A percentile compares a stretch with the other conserved stretches of the same genome.
Conservation (phyloP, 2,797 vertebrate genomes). For the Gallinago solitaria region DNA sequence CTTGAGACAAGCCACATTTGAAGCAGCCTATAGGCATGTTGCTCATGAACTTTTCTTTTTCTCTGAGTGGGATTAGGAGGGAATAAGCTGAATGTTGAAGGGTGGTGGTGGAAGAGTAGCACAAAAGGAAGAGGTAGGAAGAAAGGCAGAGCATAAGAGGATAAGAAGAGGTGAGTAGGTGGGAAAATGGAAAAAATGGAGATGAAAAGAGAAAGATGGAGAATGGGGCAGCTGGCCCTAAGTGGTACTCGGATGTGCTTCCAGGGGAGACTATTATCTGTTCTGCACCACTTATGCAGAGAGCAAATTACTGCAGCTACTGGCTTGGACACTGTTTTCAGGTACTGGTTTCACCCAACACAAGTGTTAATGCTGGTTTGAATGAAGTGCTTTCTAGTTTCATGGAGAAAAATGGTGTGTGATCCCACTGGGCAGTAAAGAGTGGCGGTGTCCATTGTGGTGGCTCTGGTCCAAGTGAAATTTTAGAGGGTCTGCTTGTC, state of each 20-base stretch:
- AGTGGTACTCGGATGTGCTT: neutral
- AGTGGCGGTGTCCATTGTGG: neutral
- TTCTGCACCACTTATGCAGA: neutral
- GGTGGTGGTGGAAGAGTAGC: neutral
- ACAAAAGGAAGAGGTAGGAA: neutral
- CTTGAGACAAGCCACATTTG: neutral
- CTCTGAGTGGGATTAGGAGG: neutral
- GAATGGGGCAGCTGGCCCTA: neutral
- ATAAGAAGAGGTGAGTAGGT: neutral
- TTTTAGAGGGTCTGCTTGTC: neutral
- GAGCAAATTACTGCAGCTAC: neutral
- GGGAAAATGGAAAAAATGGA: neutral
- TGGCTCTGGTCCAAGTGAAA: neutral
- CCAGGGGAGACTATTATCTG: neutral
- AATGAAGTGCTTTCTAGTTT: neutral
- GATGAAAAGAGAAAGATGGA: neutral
- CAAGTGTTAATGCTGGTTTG: neutral
- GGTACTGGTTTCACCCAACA: neutral
- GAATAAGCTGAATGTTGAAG: neutral
- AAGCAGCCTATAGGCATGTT: neutral
- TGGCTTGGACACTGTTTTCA: neutral
- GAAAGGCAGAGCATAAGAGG: neutral
- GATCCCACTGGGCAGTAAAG: neutral
- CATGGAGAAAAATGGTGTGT: neutral
- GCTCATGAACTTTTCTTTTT: slow-evolving; percentile 9